Base-by-base conservation (phyloP, 2,797 vertebrate species). In the Chaunax sp. region DNA sequence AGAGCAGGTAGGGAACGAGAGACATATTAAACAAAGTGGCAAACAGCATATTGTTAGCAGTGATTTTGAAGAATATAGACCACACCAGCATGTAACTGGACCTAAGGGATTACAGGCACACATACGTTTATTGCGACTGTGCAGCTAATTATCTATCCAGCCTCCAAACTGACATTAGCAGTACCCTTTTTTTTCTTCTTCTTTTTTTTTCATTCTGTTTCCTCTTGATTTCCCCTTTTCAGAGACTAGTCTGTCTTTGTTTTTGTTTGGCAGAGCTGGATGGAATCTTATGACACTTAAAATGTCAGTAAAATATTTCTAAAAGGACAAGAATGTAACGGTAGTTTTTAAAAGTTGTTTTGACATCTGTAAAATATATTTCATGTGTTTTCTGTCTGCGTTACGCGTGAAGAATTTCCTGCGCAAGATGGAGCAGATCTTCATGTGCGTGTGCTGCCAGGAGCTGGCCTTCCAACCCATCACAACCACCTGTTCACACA, bases 361-460 rank as follows among this genome's bases (percentile, higher is more conserved):
- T 35, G 18, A 28, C 47, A 28, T 14, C 23, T 3, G 13, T 20
- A 30, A 16, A 16, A 6, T 51, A 1, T 43, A 47, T 54, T 65
- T 55, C 1, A 14, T 3, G 8, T 45, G 13, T 65, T 50, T 60
- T 69, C 28, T 56, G 11, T 28, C 8, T 30, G 16, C n/a, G 25
- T 51, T 56, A 1, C 16, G 7, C 40, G 3, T 47, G 5, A 82
- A 99, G 98, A 98, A 96, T 91, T 99, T 99, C 91, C 92, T 99
- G 89, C 94, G 95, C 83, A 99, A 97, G 90, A 94, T 98, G 93
- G 97, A 99, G 90, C 96, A 98, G 86, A 95, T 95, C 73, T 99
- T 99, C 87, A 98, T 99, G 97, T 99, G 98, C 60, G 95, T 99
- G 76, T 99, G 97, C 94, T 99, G 98, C 93, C 98, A 99, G 93